Base-by-base conservation (phyloP, 2,113 vertebrate species). In the Barnardius zonarius region DNA sequence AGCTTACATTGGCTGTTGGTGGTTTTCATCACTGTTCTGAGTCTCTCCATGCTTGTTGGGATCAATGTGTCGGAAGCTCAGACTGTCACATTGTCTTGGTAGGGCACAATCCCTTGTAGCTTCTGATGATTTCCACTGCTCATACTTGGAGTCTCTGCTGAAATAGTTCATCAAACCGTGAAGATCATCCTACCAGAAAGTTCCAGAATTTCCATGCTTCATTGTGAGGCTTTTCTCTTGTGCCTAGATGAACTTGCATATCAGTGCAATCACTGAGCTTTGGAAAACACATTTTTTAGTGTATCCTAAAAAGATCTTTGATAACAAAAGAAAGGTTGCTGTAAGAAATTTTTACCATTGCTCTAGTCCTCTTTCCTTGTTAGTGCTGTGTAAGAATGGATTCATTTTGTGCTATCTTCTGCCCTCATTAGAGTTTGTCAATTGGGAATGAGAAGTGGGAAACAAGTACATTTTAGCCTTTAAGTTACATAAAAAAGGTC, bases 401-500 rank as follows among this genome's bases (percentile, higher is more conserved):
- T 92, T 93, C 10, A 68, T 91, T 88, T 86, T 88, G n/a, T 70
- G 24, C 41, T 82, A 22, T 39, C 61, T 89, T 86, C 46, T 79
- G 30, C 48, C 25, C 57, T 95, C 92, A 68, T 86, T 88, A 76
- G 70, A 88, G 17, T 79, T 85, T 87, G 44, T 52, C 89, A 85
- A 3, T 10, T 94, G 64, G 80, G 87, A 94, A 51, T 57, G 22
- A 41, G 37, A 94, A 92, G 22, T n/a, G 30, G 52, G 43, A 83
- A 91, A 83, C 57, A 83, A 77, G 59, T 43, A 63, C 19, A 61
- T 63, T 95, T 91, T 69, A 88, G 43, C 54, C 49, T 92, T 90
- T 85, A 92, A 93, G 64, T 89, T 95, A 91, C 55, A 83, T 5
- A 6, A 55, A 86, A 95, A 96, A 87, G n/a, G 41, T 96, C 76